Evolutionary conservation across 64 coral and sea anemone species (phyloP), one percentile per base, ranked within the genome.

Genomic region (Pocillopora damicornis): DNA sequence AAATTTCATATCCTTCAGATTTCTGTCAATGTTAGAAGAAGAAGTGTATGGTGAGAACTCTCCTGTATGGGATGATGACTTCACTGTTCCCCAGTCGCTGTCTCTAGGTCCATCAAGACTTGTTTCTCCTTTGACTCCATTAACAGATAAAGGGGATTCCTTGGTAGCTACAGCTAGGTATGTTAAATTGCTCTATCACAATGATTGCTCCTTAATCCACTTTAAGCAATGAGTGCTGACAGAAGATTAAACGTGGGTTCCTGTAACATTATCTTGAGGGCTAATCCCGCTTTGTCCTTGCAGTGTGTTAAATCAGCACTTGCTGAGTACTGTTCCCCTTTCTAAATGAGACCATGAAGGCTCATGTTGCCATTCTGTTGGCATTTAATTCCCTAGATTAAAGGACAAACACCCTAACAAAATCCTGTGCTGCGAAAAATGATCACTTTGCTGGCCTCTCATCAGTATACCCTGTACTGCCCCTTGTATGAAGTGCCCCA

Each of bases 21-120:
- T 98, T 89, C 86, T 98, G 3, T 94, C 87, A 16, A 91, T 94
- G 89, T 73, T 98, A 11, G 95, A 98, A 78, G 92, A 98, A 61
- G 95, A 98, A 36, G 96, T 98, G 7, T 94, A 95, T 75, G 90
- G 93, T 89, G 90, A 98, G 35, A 94, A 86, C 45, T 95, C 90
- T n/a, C 90, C 90, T 12, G 95, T 99, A 72, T 99, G 97, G 97
- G 93, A 95, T 83, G 92, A 98, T 66, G 95, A 98, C 37, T 92
- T 93, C 38, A 91, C 94, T 78, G 94, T 96, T 12, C 94, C 94
- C 1, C 94, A 96, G 82, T 96, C 94, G 8, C 61, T 95, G 67
- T 95, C 94, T 22, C 71, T 95, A 79, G 91, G 91, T 37, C 25
- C 94, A 76, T 92, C 94, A 86, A 76, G 90, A 80, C 65, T 90